These are phyloP conservation scores for Cairina moschata DNA, from an alignment of 2,113 vertebrate species.

Conservation along the genomic window DNA sequence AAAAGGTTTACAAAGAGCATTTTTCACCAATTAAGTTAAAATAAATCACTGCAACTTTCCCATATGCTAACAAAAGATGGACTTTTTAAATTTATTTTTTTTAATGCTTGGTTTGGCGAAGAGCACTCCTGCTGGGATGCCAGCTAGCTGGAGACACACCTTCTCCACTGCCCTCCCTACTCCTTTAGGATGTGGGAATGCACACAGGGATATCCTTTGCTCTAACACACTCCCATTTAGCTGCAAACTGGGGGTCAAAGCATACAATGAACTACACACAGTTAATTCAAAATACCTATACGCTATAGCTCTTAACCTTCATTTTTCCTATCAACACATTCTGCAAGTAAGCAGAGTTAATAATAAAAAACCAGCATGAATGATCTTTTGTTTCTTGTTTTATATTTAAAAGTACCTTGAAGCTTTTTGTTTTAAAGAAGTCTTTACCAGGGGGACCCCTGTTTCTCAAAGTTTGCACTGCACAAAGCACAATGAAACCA, in stretches of 20 bases:
- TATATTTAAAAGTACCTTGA: not conserved
- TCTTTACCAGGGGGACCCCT: not conserved
- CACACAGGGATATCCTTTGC: not conserved
- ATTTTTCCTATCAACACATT: not conserved
- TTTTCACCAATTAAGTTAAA: not conserved
- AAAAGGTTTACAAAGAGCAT: not conserved
- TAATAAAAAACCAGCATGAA: not conserved
- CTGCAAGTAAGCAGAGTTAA: not conserved
- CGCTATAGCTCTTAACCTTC: not conserved
- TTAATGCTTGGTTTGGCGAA: not conserved
- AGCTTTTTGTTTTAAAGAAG: not conserved
- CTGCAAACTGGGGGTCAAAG: not conserved
- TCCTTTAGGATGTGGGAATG: not conserved
- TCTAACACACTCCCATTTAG: not conserved
- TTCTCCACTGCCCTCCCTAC: not conserved
- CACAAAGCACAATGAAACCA: not conserved
- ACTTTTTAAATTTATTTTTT: not conserved
- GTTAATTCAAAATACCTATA: not conserved
- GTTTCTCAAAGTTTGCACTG: not conserved
- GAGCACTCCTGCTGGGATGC: not conserved
- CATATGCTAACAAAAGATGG: not conserved
- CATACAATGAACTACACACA: not conserved
- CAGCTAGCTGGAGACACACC: accelerated
- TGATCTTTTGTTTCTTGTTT: not conserved
- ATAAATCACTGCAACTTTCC: not conserved